Evolutionary conservation across 2,797 vertebrate genomes (phyloP).

Genomic region (Emys orbicularis): DNA sequence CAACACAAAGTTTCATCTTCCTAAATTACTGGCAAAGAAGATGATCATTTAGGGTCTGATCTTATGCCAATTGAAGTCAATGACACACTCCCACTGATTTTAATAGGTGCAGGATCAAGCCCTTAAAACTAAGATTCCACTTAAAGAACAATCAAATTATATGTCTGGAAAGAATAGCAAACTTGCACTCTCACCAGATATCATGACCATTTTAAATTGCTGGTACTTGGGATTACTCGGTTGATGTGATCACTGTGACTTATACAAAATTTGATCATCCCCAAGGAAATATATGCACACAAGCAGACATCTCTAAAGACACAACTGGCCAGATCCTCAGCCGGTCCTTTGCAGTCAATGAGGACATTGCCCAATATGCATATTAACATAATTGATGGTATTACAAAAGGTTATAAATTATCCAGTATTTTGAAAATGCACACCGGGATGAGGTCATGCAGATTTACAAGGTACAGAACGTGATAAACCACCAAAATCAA

Average conservation of each 20-base stretch:
- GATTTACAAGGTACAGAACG: constrained; percentile 21
- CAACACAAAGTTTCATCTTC: not conserved
- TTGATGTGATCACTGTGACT: not conserved
- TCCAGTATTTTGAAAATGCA: not conserved
- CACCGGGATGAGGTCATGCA: not conserved
- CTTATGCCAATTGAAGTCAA: not conserved
- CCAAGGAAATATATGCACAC: not conserved
- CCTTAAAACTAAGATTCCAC: not conserved
- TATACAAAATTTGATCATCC: not conserved
- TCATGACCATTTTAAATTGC: not conserved
- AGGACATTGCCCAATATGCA: constrained; percentile 7
- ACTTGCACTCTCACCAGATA: not conserved
- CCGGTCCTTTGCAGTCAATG: not conserved
- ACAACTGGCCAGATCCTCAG: not conserved
- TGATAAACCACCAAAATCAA: constrained; percentile 23
- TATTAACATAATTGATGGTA: not conserved
- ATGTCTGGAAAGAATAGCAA: not conserved
- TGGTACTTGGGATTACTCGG: not conserved
- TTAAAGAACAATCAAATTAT: constrained; percentile 21
- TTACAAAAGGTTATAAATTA: constrained; percentile 16
- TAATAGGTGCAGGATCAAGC: not conserved
- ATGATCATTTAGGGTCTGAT: not conserved
- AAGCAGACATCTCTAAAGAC: not conserved
- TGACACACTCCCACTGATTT: not conserved
- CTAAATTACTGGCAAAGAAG: constrained; percentile 3